Base-by-base conservation (phyloP, 2,113 vertebrate genomes). In the Trematocara marginatum region DNA sequence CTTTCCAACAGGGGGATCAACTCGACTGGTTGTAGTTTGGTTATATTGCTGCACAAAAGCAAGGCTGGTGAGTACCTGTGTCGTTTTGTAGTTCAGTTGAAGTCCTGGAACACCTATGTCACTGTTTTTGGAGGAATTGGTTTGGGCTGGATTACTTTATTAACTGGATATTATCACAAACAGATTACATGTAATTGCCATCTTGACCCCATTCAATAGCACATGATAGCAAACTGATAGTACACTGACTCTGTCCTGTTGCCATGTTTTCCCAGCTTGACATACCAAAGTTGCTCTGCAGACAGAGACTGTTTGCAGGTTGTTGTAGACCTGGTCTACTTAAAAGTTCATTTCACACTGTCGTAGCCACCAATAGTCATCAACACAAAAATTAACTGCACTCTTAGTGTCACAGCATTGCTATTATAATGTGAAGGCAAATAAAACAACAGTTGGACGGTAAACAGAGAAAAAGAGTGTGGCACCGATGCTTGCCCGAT, bases 51-150 rank as follows among this genome's bases (percentile, higher is more conserved):
- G n/a, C 9, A 23, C 0, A 69, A 69, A 23, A 69, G n/a, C 35
- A 42, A 23, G n/a, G n/a, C 11, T 69, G 61, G 10, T 40, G 64
- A 42, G 35, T 6, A 13, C 10, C 2, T 20, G 10, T 64, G 16
- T 38, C 10, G 38, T 64, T 64, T 64, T 64, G 59, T 38, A 64
- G 31, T 11, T 64, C 6, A 38, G 13, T 12, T 38, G 31, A 0
- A 11, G 10, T 64, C 59, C 59, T 64, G 59, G 31, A 38, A 35
- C 34, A 38, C 31, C 34, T 38, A 59, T n/a, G 4, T 69, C 0
- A 69, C 35, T 69, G 38, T 23, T 69, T 69, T 8, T 69, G 35
- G 35, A 69, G 0, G 0, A 20, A 40, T 12, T 42, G 64, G n/a
- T 69, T 42, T 12, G 4, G 11, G 64, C 20, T 69, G n/a, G 31